phyloP scores from a whole-genome alignment of 35 echinoderm and acorn worm species.

The Ophiothrix spiculata region DNA sequence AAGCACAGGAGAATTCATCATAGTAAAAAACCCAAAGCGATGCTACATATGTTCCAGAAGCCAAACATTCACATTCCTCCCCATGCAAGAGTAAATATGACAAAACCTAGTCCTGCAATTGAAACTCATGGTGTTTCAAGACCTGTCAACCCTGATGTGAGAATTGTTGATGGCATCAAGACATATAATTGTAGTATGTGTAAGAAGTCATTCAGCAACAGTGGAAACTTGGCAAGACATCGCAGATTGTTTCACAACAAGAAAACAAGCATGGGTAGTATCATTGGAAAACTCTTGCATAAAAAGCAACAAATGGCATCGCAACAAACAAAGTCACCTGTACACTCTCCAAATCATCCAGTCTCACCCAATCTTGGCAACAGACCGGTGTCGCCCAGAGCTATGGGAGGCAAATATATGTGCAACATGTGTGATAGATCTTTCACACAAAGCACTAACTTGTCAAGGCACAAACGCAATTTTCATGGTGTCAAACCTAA shows the following conservation, averaged over 20 bases:
- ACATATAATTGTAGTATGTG: background rate
- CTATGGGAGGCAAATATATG: background rate
- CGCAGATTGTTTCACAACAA: background rate
- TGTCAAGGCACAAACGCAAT: background rate
- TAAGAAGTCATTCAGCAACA: background rate
- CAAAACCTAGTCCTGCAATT: too few relatives aligned
- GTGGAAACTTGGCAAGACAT: background rate
- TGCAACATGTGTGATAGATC: constrained; percentile 4
- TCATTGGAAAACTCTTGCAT: background rate
- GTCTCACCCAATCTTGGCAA: background rate
- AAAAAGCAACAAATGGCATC: background rate
- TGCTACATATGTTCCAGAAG: too few relatives aligned
- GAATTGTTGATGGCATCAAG: background rate
- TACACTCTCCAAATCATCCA: background rate
- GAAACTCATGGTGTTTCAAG: too few relatives aligned
- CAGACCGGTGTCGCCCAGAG: background rate
- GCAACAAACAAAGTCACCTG: background rate
- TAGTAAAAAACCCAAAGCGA: background rate
- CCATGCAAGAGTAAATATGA: too few relatives aligned
- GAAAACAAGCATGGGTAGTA: background rate
- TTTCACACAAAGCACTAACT: background rate
- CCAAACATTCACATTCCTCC: background rate
- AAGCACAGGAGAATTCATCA: constrained; percentile 1
- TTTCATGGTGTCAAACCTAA: constrained; percentile 1
- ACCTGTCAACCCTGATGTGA: background rate